A percentile compares a stretch with the other conserved stretches of the same genome.
These are phyloP conservation scores for Beaufortia kweichowensis DNA, from an alignment of 2,113 vertebrate species.

Conservation along the genomic window DNA sequence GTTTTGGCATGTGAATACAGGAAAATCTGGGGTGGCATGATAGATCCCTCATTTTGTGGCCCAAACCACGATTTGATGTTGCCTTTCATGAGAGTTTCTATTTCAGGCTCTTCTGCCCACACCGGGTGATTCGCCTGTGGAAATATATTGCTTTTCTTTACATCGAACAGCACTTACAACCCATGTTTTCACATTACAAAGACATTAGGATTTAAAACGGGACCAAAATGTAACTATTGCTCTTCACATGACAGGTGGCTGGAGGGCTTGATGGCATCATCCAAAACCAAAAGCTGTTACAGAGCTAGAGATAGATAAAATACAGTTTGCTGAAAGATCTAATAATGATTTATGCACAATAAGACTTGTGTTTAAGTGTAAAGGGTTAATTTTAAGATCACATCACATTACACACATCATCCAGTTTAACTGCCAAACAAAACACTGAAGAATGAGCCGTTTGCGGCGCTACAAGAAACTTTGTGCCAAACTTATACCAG, in stretches of 20 bases:
- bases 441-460: neutral
- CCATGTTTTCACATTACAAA: too few relatives aligned
- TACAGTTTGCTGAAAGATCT: neutral
- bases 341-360: too few relatives aligned
- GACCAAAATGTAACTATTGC: too few relatives aligned
- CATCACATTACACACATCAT: conserved; percentile 1
- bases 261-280: too few relatives aligned
- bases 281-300: neutral
- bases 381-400: neutral
- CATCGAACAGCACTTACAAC: neutral
- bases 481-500: conserved; percentile 3
- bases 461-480: neutral
- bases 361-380: too few relatives aligned
- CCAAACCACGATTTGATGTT: conserved; percentile 58
- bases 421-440: conserved; percentile 6
- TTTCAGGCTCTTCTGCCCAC: conserved; percentile 55
- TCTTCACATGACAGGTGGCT: neutral
- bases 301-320: neutral
- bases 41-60: conserved; percentile 60
- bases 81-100: conserved; percentile 63
- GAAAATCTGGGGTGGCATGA: conserved; percentile 49
- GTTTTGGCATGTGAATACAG: conserved; percentile 57
- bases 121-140: conserved; percentile 38
- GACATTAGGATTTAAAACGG: too few relatives aligned
- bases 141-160: conserved; percentile 26